These are phyloP conservation scores for Dipodomys ordii DNA, from an alignment of 2,113 vertebrate species.

Conservation along the genomic window DNA sequence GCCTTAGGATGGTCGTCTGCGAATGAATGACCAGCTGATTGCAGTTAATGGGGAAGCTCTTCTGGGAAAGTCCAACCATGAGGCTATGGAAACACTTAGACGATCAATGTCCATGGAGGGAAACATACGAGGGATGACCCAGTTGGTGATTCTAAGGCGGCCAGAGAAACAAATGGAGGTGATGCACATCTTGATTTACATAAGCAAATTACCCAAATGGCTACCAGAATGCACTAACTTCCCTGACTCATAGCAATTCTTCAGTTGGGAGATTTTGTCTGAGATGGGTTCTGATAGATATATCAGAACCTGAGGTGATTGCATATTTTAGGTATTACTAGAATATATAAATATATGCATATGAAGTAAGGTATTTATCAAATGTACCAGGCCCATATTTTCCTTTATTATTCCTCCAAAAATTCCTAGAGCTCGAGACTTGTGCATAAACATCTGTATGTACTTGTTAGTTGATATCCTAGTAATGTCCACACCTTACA, in stretches of 20 bases:
- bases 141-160: constrained; percentile 94
- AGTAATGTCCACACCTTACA: not conserved
- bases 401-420: not conserved
- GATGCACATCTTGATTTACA: not conserved
- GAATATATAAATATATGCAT: constrained; percentile 42
- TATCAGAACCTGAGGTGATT: not conserved
- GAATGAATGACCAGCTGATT: constrained; percentile 95
- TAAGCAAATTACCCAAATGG: not conserved
- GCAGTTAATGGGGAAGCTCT: constrained; percentile 97
- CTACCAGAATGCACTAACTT: not conserved
- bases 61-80: constrained; percentile 95
- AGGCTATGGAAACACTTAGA: constrained; percentile 97
- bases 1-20: constrained; percentile 93
- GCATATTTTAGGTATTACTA: constrained; percentile 20
- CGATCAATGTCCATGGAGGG: constrained; percentile 99
- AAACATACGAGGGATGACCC: constrained; percentile 95
- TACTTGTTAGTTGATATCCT: not conserved
- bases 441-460: not conserved
- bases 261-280: not conserved
- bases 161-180: constrained; percentile 85
- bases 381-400: not conserved
- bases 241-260: not conserved
- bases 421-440: constrained; percentile 35
- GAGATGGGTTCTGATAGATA: not conserved
- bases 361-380: constrained; percentile 49